Evolutionary conservation across 1,140 invertebrate species (phyloP).

Genomic region (Bombus superbus): DNA sequence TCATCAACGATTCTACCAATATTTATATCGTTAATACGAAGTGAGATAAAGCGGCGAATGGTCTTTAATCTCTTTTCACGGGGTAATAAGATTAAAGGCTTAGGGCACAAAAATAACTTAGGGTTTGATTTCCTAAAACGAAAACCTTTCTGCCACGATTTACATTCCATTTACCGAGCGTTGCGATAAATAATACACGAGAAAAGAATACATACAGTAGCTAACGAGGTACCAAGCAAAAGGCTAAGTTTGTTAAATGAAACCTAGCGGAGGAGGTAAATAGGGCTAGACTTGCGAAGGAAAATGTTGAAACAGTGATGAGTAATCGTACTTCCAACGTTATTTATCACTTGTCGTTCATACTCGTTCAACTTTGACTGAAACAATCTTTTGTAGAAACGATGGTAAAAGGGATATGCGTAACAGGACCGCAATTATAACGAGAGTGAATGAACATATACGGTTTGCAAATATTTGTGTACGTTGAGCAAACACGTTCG

Average conservation of each 20-base stretch:
- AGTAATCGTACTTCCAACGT: background rate
- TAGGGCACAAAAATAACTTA: background rate
- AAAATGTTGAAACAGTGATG: background rate
- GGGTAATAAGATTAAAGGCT: too few species aligned
- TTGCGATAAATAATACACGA: background rate
- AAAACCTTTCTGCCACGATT: too few species aligned
- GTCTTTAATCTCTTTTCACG: background rate
- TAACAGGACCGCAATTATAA: background rate
- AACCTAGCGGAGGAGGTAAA: background rate
- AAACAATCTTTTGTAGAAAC: background rate
- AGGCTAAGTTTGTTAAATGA: constrained; percentile 2
- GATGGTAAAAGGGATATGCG: background rate
- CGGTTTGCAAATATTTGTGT: constrained; percentile 40
- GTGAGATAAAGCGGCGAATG: background rate
- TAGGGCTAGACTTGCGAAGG: background rate
- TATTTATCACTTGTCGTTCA: background rate
- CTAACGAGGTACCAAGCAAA: background rate
- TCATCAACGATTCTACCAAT: background rate
- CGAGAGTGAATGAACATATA: background rate
- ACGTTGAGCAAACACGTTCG: background rate
- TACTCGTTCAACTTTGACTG: background rate
- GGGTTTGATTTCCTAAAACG: background rate
- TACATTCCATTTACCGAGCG: too few species aligned
- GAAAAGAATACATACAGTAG: background rate
- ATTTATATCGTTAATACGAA: background rate